Base-by-base conservation (phyloP, 2,888 invertebrate species). In the Epirrhoe alternata region DNA sequence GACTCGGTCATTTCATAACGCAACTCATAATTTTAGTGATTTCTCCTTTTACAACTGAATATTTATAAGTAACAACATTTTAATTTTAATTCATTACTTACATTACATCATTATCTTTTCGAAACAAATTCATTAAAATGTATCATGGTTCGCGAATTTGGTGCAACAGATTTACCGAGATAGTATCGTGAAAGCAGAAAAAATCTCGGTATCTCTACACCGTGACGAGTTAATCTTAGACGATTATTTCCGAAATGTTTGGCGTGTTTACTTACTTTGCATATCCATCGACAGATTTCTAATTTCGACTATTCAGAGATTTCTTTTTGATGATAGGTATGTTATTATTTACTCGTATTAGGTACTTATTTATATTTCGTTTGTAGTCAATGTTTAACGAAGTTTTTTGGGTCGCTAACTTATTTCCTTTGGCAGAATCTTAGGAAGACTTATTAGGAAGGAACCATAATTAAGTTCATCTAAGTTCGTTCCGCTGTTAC, bases 271-370 rank as follows among this genome's bases (percentile, higher is more conserved):
- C 38, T 55, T 55, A 50, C 31, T 61, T 55, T 33, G 33, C 56
- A 56, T 62, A 30, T 55, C 38, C 38, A 38, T 38, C 17, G 14
- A 16, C 16, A 45, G 51, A 52, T 57, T 62, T 62, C 61, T 55
- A 55, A 60, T 45, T 30, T 24, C n/a, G 5, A 10, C 47, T 45
- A 45, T 35, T 45, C 14, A 1, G 14, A 56, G 56, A 56, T 45
- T 49, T 17, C 35, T 35, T 50, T 59, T 45, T 60, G 45, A 14
- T 14, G 45, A 45, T 45, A 6, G n/a, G 10, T 24, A 24, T 2
- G 24, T 24, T 24, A n/a, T n/a, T 24, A 24, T 24, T 24, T 24
- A 24, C 24, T 24, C 24, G 24, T 24, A 24, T n/a, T n/a, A n/a
- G n/a, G n/a, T n/a, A n/a, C n/a, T n/a, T n/a, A n/a, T 24, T 24